A percentile compares a stretch with the other conserved stretches of the same genome.
Conservation (phyloP, 2,113 vertebrate genomes). For the Gadus chalcogrammus region DNA sequence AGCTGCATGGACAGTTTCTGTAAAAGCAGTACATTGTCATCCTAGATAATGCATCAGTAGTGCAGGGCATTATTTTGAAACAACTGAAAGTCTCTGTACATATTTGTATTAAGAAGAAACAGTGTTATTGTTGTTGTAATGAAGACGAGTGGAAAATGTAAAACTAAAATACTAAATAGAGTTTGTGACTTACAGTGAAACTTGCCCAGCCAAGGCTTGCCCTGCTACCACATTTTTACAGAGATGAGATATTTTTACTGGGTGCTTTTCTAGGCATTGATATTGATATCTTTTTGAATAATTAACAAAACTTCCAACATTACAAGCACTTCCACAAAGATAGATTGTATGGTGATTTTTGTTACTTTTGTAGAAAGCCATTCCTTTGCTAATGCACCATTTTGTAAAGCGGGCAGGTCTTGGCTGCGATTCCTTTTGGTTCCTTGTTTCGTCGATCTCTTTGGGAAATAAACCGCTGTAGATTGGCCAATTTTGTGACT, state of each 20-base stretch:
- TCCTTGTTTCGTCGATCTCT: constrained; percentile 33
- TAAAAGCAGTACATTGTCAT: constrained; percentile 45
- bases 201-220: constrained; percentile 74
- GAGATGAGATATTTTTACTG: constrained; percentile 81
- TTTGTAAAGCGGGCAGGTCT: constrained; percentile 75
- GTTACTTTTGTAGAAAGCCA: constrained; percentile 73
- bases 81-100: constrained; percentile 73
- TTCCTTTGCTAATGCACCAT: constrained; percentile 70
- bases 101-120: constrained; percentile 74
- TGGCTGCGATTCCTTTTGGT: constrained; percentile 67
- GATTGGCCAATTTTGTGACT: constrained; percentile 70
- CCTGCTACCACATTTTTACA: constrained; percentile 77
- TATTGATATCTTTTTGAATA: constrained; percentile 69
- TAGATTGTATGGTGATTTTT: constrained; percentile 70
- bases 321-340: constrained; percentile 73
- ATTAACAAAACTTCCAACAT: constrained; percentile 68
- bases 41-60: constrained; percentile 62
- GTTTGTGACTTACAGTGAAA: constrained; percentile 56
- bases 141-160: constrained; percentile 55
- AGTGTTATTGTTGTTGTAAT: constrained; percentile 77
- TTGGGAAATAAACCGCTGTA: constrained; percentile 66
- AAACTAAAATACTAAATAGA: constrained; percentile 30
- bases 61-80: constrained; percentile 77
- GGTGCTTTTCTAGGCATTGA: constrained; percentile 75
- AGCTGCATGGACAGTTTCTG: constrained; percentile 61